phyloP scores from a whole-genome alignment of 2,888 invertebrate species.

The Oscheius sp. region DNA sequence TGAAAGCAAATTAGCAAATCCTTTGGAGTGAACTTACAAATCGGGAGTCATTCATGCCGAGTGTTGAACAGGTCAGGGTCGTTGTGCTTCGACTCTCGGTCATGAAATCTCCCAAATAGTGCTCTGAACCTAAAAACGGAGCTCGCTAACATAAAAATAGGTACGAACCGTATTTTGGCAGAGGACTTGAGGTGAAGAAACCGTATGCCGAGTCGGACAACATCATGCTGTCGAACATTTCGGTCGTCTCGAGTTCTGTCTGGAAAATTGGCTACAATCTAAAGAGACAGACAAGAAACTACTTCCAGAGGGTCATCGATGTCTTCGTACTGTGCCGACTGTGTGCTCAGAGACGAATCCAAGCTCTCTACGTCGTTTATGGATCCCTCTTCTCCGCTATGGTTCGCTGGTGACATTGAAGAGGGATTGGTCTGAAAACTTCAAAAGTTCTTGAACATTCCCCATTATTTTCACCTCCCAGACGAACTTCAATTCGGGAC shows the following conservation, averaged over 20 bases:
- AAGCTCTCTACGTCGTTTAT: slow-evolving; percentile 58
- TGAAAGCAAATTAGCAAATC: neutral
- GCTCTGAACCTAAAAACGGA: slow-evolving; percentile 11
- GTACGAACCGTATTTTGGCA: slow-evolving; percentile 13
- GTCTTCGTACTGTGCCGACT: slow-evolving; percentile 64
- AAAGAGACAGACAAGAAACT: neutral
- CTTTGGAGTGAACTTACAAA: slow-evolving; percentile 20
- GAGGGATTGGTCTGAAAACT: neutral
- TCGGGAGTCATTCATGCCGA: slow-evolving; percentile 51
- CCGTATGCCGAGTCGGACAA: slow-evolving; percentile 29
- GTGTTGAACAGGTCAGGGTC: slow-evolving; percentile 39
- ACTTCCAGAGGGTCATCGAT: slow-evolving; percentile 66
- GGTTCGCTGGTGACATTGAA: slow-evolving; percentile 46
- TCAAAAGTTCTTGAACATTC: neutral
- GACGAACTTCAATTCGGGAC: slow-evolving; percentile 67
- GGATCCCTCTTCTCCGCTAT: slow-evolving; percentile 54
- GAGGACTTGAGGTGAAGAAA: slow-evolving; percentile 33
- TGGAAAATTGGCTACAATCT: slow-evolving; percentile 20
- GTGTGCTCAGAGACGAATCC: slow-evolving; percentile 53
- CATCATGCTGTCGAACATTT: slow-evolving; percentile 42
- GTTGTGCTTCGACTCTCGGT: slow-evolving; percentile 56
- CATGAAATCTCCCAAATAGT: slow-evolving; percentile 56
- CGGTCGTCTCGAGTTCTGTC: slow-evolving; percentile 53
- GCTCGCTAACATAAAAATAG: neutral
- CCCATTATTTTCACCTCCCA: slow-evolving; percentile 58